Evolutionary conservation across 1,140 invertebrate species (phyloP), one percentile per base, ranked within the genome.

Genomic region (Ooceraea biroi): DNA sequence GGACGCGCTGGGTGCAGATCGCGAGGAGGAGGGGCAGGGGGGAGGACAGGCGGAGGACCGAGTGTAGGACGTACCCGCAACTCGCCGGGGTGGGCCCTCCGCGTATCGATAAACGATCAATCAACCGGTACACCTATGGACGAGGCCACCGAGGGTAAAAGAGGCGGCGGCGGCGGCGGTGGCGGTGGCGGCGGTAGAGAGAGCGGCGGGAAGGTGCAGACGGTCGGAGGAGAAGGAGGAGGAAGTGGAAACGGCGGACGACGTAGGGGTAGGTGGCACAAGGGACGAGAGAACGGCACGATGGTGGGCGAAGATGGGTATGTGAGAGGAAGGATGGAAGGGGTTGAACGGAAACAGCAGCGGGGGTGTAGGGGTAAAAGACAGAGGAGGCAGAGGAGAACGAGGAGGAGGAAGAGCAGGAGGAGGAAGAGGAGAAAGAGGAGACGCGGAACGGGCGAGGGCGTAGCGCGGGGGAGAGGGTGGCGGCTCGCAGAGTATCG

Each of bases 41-140:
- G 69, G 58, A 8, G 30, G 44, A n/a, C 0, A 30, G 36, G 22
- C 46, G 55, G 25, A 76, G 58, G 82, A 77, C 25, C 63, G 77
- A 57, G 83, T 65, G 80, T 65, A 66, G 87, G 77, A 88, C 85
- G 85, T 88, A 84, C 85, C 86, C 86, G 66, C 85, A 88, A 88
- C 85, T 88, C 87, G 76, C 77, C 76, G 66, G 77, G 58, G 69
- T 74, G 84, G 85, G 78, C 87, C 84, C 85, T 89, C 84, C 77
- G 87, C 83, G 90, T 93, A 93, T 93, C 92, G 92, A 92, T 93
- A 93, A 93, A 92, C 92, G 92, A 93, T 93, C 92, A 93, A 93
- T 93, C 93, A 93, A 88, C 80, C 77, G 74, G 86, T 91, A 88
- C 91, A 93, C 90, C 91, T 91, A 91, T 86, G 88, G 86, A 88